These are phyloP conservation scores for Agrochola lychnidis DNA, from an alignment of 2,888 invertebrate genomes.

Conservation along the genomic window DNA sequence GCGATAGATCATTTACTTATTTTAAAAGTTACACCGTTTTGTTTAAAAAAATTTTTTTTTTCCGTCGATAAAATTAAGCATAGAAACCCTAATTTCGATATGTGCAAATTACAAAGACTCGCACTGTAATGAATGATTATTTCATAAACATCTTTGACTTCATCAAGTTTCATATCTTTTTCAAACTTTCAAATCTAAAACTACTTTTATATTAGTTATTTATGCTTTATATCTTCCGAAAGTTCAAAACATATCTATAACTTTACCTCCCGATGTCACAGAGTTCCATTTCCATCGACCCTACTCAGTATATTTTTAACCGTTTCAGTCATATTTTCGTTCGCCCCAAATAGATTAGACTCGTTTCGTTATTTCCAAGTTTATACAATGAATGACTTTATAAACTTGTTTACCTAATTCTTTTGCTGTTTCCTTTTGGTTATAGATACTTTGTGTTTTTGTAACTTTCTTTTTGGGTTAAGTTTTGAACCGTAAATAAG, in stretches of 20 bases:
- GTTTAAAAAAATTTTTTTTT: too few species aligned
- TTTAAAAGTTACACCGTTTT: too few species aligned
- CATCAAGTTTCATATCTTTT: neutral
- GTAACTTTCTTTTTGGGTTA: slow-evolving; percentile 24
- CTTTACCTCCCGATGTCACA: slow-evolving; percentile 11
- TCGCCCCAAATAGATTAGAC: slow-evolving; percentile 61
- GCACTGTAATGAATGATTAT: neutral
- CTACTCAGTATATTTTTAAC: slow-evolving; percentile 57
- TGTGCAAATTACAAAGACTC: too few species aligned
- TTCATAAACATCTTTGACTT: neutral
- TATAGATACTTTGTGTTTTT: slow-evolving; percentile 19
- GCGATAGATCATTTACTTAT: too few species aligned
- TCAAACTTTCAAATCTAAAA: neutral
- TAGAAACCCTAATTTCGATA: too few species aligned
- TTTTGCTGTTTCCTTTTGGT: slow-evolving; percentile 44
- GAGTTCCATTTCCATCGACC: slow-evolving; percentile 39
- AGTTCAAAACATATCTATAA: neutral
- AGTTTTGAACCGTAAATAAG: slow-evolving; percentile 10
- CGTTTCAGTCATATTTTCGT: slow-evolving; percentile 55
- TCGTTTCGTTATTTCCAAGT: slow-evolving; percentile 46
- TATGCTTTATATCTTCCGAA: neutral
- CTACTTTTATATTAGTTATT: neutral
- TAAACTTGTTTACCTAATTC: slow-evolving; percentile 50
- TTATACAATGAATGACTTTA: slow-evolving; percentile 59
- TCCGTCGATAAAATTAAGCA: too few species aligned